Conservation (phyloP, 2,888 invertebrate genomes). For the Lasioglossum vierecki region DNA sequence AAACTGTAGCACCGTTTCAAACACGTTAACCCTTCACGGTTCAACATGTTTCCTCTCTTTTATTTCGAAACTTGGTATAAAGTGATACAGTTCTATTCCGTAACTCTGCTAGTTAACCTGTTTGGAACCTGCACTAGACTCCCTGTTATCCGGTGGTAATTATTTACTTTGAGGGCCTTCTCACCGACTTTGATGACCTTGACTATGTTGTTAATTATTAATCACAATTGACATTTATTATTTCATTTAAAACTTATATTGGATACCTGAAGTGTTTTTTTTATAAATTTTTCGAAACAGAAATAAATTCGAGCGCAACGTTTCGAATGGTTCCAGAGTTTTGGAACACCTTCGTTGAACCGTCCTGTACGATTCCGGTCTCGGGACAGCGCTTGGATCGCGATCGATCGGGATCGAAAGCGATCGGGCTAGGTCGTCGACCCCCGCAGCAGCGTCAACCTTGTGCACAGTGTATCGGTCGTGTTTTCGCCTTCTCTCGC, state of each 20-base stretch:
- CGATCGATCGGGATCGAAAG: not conserved
- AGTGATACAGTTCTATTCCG: not conserved
- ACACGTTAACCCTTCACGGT: not conserved
- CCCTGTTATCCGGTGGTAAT: too few relatives aligned
- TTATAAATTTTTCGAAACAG: too few relatives aligned
- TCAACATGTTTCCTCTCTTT: not conserved
- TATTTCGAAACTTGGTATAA: not conserved
- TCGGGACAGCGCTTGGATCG: not conserved
- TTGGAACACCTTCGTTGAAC: not conserved
- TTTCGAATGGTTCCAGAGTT: too few relatives aligned
- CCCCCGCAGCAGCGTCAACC: not conserved
- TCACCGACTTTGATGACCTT: too few relatives aligned
- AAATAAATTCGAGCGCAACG: too few relatives aligned
- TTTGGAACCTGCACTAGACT: not conserved
- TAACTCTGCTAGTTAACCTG: not conserved
- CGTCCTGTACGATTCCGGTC: not conserved
- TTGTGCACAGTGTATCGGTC: not conserved
- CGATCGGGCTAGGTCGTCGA: not conserved
- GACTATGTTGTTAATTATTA: too few relatives aligned
- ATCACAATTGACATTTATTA: too few relatives aligned
- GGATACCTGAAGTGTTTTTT: too few relatives aligned
- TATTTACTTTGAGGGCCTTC: too few relatives aligned
- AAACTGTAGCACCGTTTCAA: not conserved
- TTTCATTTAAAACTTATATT: too few relatives aligned
- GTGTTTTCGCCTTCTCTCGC: constrained; percentile 54